Base-by-base conservation (phyloP, 35 echinoderm and acorn worm species). In the Eucidaris tribuloides region DNA sequence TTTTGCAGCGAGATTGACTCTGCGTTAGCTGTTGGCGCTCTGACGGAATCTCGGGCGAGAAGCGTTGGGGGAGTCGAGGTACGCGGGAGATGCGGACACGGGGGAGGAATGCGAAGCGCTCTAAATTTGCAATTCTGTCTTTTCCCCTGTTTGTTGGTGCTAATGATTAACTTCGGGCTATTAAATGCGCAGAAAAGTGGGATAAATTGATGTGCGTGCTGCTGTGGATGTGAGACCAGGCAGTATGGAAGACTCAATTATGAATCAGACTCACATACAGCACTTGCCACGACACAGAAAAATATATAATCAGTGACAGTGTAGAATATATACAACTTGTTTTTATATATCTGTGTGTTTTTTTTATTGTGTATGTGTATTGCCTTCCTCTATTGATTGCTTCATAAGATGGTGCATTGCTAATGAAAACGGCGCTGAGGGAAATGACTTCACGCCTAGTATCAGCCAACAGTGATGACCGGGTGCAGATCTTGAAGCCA, bases 81-180 rank as follows among this genome's bases (percentile, higher is more conserved):
- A 7, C 24, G 68, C 41, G 68, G 41, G 68, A 40, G 68, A 44
- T 35, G 29, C 34, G 68, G 68, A 40, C 68, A 42, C 68, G 24
- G 13, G 68, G 68, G 68, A 74, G 35, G 11, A 74, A 40, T 33
- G 68, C 38, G 68, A 74, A 42, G 68, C 41, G 68, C 68, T 74
- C 68, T 74, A 38, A 74, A 74, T 74, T 74, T 74, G 68, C 37
- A 40, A 74, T 74, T 74, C 44, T 74, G 68, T 74, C 68, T 74
- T 74, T 74, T n/a, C 37, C 30, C 28, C 34, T 74, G 68, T 42
- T 74, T 74, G 68, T 33, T 41, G 35, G 41, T 40, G 41, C 68
- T 74, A 74, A 74, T 74, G 68, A 74, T 74, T 74, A 74, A 74
- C 68, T 74, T 74, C 35, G 68, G 68, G 68, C 68, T 74, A 74